Conservation (phyloP, 2,113 vertebrate genomes). For the Elgaria multicarinata region DNA sequence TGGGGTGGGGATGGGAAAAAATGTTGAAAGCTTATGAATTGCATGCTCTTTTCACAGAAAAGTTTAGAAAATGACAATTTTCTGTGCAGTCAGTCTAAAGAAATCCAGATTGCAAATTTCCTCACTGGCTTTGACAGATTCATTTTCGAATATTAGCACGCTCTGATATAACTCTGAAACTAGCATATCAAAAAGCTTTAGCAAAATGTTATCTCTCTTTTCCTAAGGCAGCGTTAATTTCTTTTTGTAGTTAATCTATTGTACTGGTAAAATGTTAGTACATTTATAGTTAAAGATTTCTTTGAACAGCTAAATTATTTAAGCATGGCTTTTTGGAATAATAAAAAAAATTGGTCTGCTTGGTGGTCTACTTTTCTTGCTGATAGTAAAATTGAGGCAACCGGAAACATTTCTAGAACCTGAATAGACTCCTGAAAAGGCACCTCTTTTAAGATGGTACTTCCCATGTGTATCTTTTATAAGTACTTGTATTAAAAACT, state of each 20-base stretch:
- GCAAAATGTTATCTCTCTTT: conserved; percentile 81
- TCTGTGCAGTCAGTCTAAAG: conserved; percentile 44
- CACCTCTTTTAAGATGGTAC: too few species aligned
- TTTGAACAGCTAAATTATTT: conserved; percentile 83
- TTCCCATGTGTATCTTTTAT: conserved; percentile 52
- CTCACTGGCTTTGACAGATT: conserved; percentile 65
- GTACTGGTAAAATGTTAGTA: conserved; percentile 76
- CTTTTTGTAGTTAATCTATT: conserved; percentile 87
- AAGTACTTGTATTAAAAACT: neutral
- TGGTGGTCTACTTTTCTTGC: conserved; percentile 80
- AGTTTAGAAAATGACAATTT: conserved; percentile 32
- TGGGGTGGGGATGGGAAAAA: too few species aligned
- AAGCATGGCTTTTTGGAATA: conserved; percentile 78
- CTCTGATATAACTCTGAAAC: conserved; percentile 76
- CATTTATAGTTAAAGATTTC: conserved; percentile 85
- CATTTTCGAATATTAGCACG: conserved; percentile 81
- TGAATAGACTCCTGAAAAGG: conserved; percentile 72
- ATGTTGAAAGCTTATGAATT: neutral
- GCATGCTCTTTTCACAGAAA: neutral
- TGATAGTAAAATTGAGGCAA: conserved; percentile 82
- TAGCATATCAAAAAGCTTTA: conserved; percentile 79
- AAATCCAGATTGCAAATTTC: conserved; percentile 60
- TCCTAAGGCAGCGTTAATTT: conserved; percentile 84
- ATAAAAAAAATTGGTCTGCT: conserved; percentile 74
- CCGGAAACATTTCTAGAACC: conserved; percentile 77